Base-by-base conservation (phyloP, 2,113 vertebrate species). In the Variabilichromis moorii region DNA sequence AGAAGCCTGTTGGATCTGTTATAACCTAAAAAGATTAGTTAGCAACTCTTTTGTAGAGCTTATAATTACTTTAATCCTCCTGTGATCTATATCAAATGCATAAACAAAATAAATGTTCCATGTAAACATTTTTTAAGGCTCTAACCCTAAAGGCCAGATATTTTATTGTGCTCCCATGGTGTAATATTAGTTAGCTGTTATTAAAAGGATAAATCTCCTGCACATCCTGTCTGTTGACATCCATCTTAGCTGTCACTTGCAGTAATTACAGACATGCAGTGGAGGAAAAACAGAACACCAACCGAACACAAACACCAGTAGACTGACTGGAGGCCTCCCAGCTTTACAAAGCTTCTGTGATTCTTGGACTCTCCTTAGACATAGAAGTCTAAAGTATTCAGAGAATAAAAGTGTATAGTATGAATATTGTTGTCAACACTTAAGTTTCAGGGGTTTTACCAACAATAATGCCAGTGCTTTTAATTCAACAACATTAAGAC, bases 1-100 rank as follows among this genome's bases (percentile, higher is more conserved):
- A 78, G 83, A 87, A 91, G 82, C 92, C 40, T 94, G 93, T 88
- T 90, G 6, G 40, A 80, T 80, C 57, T 51, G 21, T 86, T 84
- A 59, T 73, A 55, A 86, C 63, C 26, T 55, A 82, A 86, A 88
- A 91, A 61, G 9, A 83, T 86, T 21, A 80, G 63, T 42, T 26
- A 63, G 59, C 16, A 9, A 84, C 88, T 10, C 1, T 80, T 80
- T 80, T 85, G 57, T 68, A 71, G 10, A 80, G 42, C 10, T 9
- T 24, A 84, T 90, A 86, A 92, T 94, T 88, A 84, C 57, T 85
- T 55, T 11, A 40, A 61, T 80, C 40, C 28, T 71, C 33, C 19
- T 35, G 35, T 85, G 40, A 61, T 26, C 24, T 40, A 11, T 40
- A n/a, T 54, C 53, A 3, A 26, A 26, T 82, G 6, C 37, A 51